Conservation (phyloP, 2,888 invertebrate genomes). For the Arrhopalites spinosus region DNA sequence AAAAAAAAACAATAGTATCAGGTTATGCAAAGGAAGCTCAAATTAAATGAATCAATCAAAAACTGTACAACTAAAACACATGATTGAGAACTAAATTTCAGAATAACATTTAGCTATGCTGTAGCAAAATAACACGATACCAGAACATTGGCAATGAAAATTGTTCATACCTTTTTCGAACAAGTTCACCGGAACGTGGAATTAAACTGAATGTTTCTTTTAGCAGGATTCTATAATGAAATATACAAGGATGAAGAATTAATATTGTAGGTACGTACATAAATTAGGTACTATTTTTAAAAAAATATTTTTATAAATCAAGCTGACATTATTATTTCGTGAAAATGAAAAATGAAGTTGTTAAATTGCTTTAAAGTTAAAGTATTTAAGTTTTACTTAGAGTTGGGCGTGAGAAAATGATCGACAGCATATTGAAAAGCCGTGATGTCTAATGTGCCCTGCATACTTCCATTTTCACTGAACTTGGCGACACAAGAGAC, state of each 20-base stretch:
- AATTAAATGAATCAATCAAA: too few species aligned
- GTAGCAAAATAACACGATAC: slow-evolving; percentile 50
- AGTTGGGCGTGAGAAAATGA: slow-evolving; percentile 69
- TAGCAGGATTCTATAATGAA: slow-evolving; percentile 71
- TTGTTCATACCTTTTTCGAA: slow-evolving; percentile 63
- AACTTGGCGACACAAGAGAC: slow-evolving; percentile 76
- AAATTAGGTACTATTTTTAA: too few species aligned
- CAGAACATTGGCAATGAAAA: slow-evolving; percentile 39
- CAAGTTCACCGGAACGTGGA: slow-evolving; percentile 67
- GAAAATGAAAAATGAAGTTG: slow-evolving; percentile 9
- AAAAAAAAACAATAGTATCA: background rate
- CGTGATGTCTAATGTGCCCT: slow-evolving; percentile 78
- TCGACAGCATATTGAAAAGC: slow-evolving; percentile 70
- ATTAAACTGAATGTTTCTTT: slow-evolving; percentile 80
- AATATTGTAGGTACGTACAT: slow-evolving; percentile 28
- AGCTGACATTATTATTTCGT: too few species aligned
- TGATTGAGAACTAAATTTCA: too few species aligned
- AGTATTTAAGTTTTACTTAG: too few species aligned
- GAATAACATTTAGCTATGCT: background rate
- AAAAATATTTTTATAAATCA: too few species aligned
- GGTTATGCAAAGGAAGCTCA: background rate
- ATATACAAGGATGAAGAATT: slow-evolving; percentile 32
- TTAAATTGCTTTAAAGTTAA: too few species aligned
- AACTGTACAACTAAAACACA: too few species aligned
- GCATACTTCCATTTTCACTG: slow-evolving; percentile 72